Evolutionary conservation across 2,797 vertebrate genomes (phyloP).

Genomic region (Platalea minor): DNA sequence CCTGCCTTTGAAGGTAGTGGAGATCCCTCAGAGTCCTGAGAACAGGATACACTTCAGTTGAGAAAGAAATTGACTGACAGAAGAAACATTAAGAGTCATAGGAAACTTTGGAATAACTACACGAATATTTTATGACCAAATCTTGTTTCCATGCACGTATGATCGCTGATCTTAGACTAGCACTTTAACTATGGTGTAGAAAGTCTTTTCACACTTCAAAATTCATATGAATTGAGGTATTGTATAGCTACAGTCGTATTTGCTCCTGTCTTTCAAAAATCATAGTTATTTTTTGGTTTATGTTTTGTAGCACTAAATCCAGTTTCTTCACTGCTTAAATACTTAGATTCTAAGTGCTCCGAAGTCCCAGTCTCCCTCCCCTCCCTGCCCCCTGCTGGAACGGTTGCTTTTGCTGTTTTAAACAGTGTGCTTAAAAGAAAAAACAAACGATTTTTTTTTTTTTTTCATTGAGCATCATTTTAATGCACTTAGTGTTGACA

Average conservation of each 20-base stretch:
- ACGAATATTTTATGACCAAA: not conserved
- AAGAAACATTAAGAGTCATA: not conserved
- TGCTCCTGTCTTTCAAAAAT: not conserved
- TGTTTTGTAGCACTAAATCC: not conserved
- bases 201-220: not conserved
- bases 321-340: not conserved
- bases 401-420: not conserved
- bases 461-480: accelerated
- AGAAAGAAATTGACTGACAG: not conserved
- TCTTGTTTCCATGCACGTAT: not conserved
- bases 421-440: not conserved
- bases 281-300: not conserved
- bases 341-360: not conserved
- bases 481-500: not conserved
- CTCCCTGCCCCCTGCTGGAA: not conserved
- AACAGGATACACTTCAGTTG: not conserved
- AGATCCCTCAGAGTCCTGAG: not conserved
- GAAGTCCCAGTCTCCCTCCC: not conserved
- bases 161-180: not conserved
- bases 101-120: not conserved
- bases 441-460: not conserved
- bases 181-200: not conserved
- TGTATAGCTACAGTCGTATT: not conserved
- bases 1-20: not conserved
- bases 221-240: not conserved